A percentile compares a stretch with the other conserved stretches of the same genome.
Conservation (phyloP, 2,888 invertebrate genomes). For the Lasioglossum pauxillum region DNA sequence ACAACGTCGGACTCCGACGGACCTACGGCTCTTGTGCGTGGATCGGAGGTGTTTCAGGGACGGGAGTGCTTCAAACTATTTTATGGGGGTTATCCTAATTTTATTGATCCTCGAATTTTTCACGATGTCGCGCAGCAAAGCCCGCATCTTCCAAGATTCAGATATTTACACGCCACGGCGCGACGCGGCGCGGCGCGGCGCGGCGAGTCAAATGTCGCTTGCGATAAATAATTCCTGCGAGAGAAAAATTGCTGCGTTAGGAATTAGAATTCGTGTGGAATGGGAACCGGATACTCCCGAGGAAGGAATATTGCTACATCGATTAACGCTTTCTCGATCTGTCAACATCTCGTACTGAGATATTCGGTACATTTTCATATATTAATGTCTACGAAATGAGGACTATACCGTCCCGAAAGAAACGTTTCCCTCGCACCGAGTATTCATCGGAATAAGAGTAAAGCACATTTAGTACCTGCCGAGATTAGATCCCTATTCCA, state of each 20-base stretch:
- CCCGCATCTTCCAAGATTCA: background rate
- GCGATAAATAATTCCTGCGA: background rate
- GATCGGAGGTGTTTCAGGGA: constrained; percentile 13
- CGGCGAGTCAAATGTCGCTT: background rate
- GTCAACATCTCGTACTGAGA: background rate
- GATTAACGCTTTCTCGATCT: background rate
- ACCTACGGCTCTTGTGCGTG: constrained; percentile 17
- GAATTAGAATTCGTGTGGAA: background rate
- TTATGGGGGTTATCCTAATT: constrained; percentile 11
- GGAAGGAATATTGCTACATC: background rate
- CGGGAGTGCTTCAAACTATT: background rate
- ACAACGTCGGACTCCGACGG: background rate
- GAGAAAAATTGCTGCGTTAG: background rate
- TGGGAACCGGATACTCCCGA: background rate
- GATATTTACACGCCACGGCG: background rate
- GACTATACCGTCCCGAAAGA: background rate
- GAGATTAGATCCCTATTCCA: too few species aligned
- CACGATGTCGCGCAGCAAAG: background rate
- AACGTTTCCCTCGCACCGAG: background rate
- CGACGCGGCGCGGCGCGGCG: background rate
- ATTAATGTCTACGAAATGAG: background rate
- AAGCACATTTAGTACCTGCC: too few species aligned
- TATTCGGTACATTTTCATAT: background rate
- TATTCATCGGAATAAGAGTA: background rate
- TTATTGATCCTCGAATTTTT: constrained; percentile 12